Evolutionary conservation across 2,888 invertebrate genomes (phyloP).

Genomic region (Rhyacophila evoluta): DNA sequence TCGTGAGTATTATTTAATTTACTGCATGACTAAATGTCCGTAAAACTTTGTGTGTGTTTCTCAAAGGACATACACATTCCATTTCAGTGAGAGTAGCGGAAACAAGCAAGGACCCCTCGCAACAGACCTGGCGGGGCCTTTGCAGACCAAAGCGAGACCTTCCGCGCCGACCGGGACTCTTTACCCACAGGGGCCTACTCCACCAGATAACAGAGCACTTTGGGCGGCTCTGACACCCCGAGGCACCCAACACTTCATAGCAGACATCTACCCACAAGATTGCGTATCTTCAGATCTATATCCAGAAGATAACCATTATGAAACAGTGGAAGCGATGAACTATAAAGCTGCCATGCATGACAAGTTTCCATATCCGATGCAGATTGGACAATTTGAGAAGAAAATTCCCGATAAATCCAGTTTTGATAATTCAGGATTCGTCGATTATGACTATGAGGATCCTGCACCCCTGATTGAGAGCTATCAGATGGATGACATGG

Average conservation of each 20-base stretch:
- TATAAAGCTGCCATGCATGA: conserved; percentile 67
- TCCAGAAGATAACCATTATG: conserved; percentile 77
- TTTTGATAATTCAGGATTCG: conserved; percentile 82
- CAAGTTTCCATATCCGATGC: conserved; percentile 59
- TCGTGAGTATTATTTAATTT: conserved; percentile 35
- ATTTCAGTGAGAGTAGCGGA: conserved; percentile 54
- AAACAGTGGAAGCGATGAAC: conserved; percentile 74
- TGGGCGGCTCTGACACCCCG: conserved; percentile 90
- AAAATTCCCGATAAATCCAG: conserved; percentile 57
- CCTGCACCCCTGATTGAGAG: conserved; percentile 81
- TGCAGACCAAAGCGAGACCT: conserved; percentile 56
- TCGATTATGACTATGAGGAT: conserved; percentile 84
- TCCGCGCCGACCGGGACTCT: conserved; percentile 63
- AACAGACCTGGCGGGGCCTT: conserved; percentile 52
- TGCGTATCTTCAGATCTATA: conserved; percentile 60
- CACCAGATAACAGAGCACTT: conserved; percentile 69
- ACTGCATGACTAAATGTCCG: conserved; percentile 54
- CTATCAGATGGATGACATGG: conserved; percentile 74
- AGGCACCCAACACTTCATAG: conserved; percentile 83
- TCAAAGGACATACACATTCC: conserved; percentile 60
- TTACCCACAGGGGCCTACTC: conserved; percentile 59
- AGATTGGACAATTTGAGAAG: conserved; percentile 50
- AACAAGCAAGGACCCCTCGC: conserved; percentile 53
- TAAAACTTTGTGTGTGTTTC: conserved; percentile 54
- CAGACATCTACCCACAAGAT: conserved; percentile 74